Conservation (phyloP, 2,113 vertebrate genomes). For the Suricata suricatta region DNA sequence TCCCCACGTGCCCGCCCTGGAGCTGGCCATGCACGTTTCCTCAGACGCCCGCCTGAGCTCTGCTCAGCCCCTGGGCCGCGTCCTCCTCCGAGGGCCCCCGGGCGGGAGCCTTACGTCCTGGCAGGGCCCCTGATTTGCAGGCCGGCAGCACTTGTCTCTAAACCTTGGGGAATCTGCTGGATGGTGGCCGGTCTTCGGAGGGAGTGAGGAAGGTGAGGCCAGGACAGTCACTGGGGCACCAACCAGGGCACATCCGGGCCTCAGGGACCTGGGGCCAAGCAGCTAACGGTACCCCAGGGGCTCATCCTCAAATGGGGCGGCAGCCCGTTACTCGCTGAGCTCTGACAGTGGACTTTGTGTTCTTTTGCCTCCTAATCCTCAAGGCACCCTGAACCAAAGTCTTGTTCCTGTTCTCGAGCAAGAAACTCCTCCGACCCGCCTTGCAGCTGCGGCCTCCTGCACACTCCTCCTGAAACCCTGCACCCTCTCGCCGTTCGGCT, state of each 20-base stretch:
- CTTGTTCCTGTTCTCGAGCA: not conserved
- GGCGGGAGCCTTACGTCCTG: not conserved
- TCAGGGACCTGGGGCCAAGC: not conserved
- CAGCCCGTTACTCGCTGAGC: not conserved
- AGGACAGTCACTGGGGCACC: accelerated
- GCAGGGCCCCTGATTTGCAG: not conserved
- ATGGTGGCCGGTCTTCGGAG: not conserved
- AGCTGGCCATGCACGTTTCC: not conserved
- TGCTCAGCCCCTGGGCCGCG: accelerated
- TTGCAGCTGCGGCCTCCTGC: not conserved
- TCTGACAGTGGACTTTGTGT: not conserved
- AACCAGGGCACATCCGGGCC: not conserved
- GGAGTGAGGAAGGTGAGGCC: not conserved
- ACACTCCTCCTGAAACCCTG: not conserved
- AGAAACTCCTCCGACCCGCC: not conserved
- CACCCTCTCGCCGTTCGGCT: not conserved
- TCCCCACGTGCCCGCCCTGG: accelerated
- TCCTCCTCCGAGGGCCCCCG: not conserved
- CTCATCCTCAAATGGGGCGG: not conserved
- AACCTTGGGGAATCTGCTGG: not conserved
- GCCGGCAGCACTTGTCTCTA: not conserved
- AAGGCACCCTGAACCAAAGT: not conserved
- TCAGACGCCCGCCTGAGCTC: accelerated
- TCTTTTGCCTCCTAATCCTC: not conserved
- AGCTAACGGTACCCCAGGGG: no score